Evolutionary conservation across 2,888 invertebrate genomes (phyloP).

Genomic region (Panopea generosa): DNA sequence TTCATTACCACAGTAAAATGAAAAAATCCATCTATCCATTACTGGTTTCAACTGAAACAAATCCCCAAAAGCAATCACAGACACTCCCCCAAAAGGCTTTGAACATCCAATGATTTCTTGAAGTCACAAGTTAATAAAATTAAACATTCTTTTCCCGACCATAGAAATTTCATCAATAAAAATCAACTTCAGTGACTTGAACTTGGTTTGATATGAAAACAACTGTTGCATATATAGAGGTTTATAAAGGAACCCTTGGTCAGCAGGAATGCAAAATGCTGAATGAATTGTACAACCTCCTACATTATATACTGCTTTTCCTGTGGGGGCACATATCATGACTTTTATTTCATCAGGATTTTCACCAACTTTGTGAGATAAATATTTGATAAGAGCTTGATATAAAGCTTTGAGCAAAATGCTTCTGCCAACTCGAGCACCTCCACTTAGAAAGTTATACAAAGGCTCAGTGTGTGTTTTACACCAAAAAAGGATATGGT

Average conservation of each 20-base stretch:
- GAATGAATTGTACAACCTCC: constrained; percentile 41
- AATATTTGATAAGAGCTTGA: constrained; percentile 40
- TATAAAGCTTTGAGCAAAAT: constrained; percentile 41
- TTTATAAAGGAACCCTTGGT: constrained; percentile 42
- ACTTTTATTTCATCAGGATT: constrained; percentile 32
- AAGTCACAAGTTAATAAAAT: constrained; percentile 48
- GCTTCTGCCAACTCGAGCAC: constrained; percentile 61
- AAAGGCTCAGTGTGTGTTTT: constrained; percentile 48
- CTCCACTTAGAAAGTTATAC: constrained; percentile 58
- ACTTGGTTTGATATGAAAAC: constrained; percentile 21
- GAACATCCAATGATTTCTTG: constrained; percentile 44
- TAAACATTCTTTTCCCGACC: constrained; percentile 58
- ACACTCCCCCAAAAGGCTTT: constrained; percentile 55
- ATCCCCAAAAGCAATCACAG: constrained; percentile 50
- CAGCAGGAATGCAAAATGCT: constrained; percentile 38
- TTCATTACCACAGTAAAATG: not conserved
- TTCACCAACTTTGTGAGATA: constrained; percentile 12
- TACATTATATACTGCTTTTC: constrained; percentile 49
- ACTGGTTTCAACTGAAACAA: constrained; percentile 30
- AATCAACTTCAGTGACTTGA: constrained; percentile 32
- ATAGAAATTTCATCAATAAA: constrained; percentile 64
- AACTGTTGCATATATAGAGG: constrained; percentile 41
- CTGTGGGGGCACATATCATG: constrained; percentile 44
- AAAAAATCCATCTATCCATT: constrained; percentile 22
- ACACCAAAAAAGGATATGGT: constrained; percentile 34